phyloP scores from a whole-genome alignment of 30 jellyfish, hydroid and myxozoan species.

The Aurelia aurita complex sp. Pacific region DNA sequence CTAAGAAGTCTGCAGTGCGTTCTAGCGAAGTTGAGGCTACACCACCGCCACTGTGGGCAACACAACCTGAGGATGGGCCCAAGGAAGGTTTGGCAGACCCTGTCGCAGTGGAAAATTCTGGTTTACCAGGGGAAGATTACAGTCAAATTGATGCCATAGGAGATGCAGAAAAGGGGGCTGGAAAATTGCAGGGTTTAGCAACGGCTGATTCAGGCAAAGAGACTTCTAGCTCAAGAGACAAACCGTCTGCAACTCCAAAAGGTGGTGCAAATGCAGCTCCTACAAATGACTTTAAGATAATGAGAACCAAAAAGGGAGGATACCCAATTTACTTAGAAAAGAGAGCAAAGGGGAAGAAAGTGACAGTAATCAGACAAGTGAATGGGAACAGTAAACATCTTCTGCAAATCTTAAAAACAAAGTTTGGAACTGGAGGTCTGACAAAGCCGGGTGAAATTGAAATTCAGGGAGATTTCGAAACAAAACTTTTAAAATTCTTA shows the following conservation, averaged over 20 bases:
- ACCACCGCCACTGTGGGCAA: background rate
- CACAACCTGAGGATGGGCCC: background rate
- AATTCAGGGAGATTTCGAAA: slow-evolving; percentile 84
- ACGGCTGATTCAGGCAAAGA: background rate
- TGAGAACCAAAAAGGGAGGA: slow-evolving; percentile 91
- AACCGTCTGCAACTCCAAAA: background rate
- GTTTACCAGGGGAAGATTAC: background rate
- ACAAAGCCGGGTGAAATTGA: slow-evolving; percentile 62
- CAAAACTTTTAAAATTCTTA: slow-evolving; percentile 52
- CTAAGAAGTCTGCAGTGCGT: background rate
- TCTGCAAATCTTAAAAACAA: slow-evolving; percentile 63
- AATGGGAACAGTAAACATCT: slow-evolving; percentile 59
- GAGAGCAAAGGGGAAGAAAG: slow-evolving; percentile 95
- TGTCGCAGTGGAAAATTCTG: background rate
- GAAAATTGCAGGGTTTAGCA: background rate
- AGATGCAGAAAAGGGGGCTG: background rate
- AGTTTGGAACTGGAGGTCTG: slow-evolving; percentile 94
- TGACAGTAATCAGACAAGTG: slow-evolving; percentile 77
- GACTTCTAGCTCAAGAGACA: background rate
- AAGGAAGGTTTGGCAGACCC: background rate
- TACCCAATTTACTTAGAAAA: slow-evolving; percentile 78
- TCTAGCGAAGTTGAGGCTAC: background rate
- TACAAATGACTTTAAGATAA: slow-evolving; percentile 12
- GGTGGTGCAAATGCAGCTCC: background rate
- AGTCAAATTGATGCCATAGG: no score